Evolutionary conservation across 1,140 invertebrate genomes (phyloP).

Genomic region (Bombus sylvicola): DNA sequence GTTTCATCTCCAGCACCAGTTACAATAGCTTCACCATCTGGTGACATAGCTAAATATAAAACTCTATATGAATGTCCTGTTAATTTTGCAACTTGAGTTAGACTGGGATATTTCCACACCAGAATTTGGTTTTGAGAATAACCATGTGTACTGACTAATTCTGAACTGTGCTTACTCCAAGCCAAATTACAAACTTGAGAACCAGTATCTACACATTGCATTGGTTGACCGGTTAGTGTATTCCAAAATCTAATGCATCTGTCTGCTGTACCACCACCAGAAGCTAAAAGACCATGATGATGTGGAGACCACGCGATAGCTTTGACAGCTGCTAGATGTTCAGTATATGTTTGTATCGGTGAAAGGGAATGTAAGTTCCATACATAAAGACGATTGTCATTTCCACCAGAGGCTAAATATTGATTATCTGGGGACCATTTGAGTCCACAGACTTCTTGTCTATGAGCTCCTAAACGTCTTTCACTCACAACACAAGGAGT

Average conservation of each 20-base stretch:
- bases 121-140: constrained; percentile 99
- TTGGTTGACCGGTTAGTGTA: constrained; percentile 98
- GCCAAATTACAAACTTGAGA: constrained; percentile 99
- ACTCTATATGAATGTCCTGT: constrained; percentile 99
- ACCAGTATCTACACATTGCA: constrained; percentile 99
- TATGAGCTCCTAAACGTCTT: constrained; percentile 93
- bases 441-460: constrained; percentile 99
- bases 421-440: constrained; percentile 99
- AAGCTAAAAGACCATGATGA: constrained; percentile 98
- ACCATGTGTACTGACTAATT: constrained; percentile 99
- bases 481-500: constrained; percentile 91
- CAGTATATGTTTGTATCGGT: constrained; percentile 97
- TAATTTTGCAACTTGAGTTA: constrained; percentile 98
- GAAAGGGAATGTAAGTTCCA: constrained; percentile 96
- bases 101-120: constrained; percentile 99
- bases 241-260: constrained; percentile 99
- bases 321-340: constrained; percentile 99
- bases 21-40: constrained; percentile 99
- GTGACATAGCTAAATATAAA: constrained; percentile 98
- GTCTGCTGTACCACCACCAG: constrained; percentile 99
- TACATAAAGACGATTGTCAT: constrained; percentile 99
- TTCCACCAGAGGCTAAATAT: constrained; percentile 98
- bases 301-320: constrained; percentile 99
- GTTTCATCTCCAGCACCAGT: constrained; percentile 99
- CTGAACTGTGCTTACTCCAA: constrained; percentile 99